Evolutionary conservation across 2,888 invertebrate genomes (phyloP), one percentile per base, ranked within the genome.

Genomic region (Panzeria rudis): DNA sequence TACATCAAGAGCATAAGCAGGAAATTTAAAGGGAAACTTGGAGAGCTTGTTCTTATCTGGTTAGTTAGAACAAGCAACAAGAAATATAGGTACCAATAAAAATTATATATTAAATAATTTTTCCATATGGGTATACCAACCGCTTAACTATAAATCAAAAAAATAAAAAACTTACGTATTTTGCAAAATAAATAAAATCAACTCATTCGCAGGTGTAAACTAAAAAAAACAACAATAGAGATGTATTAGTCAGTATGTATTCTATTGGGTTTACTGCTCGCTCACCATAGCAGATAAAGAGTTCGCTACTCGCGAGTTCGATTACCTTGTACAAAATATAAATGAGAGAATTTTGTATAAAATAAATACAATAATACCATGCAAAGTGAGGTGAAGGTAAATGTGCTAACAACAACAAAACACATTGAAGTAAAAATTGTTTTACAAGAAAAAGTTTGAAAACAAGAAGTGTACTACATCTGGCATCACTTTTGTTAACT

Each of bases 241-340:
- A 25, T 56, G n/a, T 11, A 41, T 32, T 32, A 23, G 38, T 68
- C 20, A 66, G 13, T 66, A 17, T 23, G 17, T 66, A 25, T 23
- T 52, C 17, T 52, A 17, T 17, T 17, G 3, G 6, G 15, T n/a
- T 44, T 52, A 8, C 50, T 3, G 7, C 29, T 32, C 50, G 25
- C 47, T 32, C 2, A 29, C 29, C 29, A n/a, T 38, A 50, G 23
- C 35, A 59, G 23, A 32, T 20, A 20, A 54, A 66, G 44, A 59
- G 52, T 20, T 50, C 3, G 20, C 20, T 23, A 54, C 3, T 64
- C 35, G 29, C 41, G 69, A 61, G 82, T 76, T 82, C 76, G 69
- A 82, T 71, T 69, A 69, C 69, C 82, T 69, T 69, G 62, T 50
- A 41, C 35, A 62, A 71, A 23, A 15, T 50, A 72, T 38, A 47